Evolutionary conservation across 2,113 vertebrate genomes (phyloP), one percentile per base, ranked within the genome.

Genomic region (Bos indicus): DNA sequence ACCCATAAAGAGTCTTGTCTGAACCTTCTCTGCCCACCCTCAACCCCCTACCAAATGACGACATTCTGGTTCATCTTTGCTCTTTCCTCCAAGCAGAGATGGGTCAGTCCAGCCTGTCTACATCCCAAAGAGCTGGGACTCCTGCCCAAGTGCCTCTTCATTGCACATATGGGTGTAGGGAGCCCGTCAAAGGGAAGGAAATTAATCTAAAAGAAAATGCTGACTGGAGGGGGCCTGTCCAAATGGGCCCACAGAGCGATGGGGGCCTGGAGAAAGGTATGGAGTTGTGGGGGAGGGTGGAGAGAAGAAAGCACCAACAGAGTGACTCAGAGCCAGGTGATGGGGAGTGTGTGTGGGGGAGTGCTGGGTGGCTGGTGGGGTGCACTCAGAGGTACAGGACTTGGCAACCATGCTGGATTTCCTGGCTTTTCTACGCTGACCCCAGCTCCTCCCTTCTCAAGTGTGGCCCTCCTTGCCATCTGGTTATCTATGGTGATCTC

Each of bases 341-440:
- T 36, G 48, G 30, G 56, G 74, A 60, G 14, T 51, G 16, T 15
- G 54, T 62, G 59, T 14, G 54, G 0, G 54, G 0, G 4, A 4
- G 1, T 14, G 13, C 6, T 6, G 56, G 6, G 60, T 2, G 19
- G 19, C 21, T 16, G 3, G 0, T 0, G 26, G 52, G 10, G 19
- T 5, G 19, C 54, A 11, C 25, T 8, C 13, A 62, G 1, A 52
- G 43, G 7, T 4, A 7, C 46, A 13, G 17, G 85, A 60, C 28
- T 36, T 17, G 8, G 54, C 33, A 59, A 67, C 7, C 9, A 9
- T 0, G 9, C 25, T 2, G 8, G 25, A 48, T 15, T 56, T 71
- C 28, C 77, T 33, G 9, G 9, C 25, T 80, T 26, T 88, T 33
- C 56, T 36, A 43, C 1, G 5, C 43, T 60, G 15, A 5, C 30